Evolutionary conservation across 2,113 vertebrate genomes (phyloP), one percentile per base, ranked within the genome.

Genomic region (Alectura lathami): DNA sequence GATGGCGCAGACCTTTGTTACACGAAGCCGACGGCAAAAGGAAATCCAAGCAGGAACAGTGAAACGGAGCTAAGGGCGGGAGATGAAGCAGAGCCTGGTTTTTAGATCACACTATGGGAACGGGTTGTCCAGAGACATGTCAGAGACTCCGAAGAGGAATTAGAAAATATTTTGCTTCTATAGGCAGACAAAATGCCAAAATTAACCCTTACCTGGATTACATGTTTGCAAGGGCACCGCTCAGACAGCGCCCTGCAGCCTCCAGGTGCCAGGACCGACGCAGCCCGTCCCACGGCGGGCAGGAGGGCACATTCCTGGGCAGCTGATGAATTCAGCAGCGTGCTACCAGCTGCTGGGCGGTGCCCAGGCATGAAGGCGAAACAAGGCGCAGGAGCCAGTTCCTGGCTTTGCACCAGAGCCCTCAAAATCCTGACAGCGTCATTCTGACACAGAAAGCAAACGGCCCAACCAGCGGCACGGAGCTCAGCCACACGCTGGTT

Each of bases 241-340:
- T 38, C 56, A 27, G 2, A 7, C n/a, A 70, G 54, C 40, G 48
- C 69, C 73, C 32, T 42, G 53, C 53, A 56, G 30, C 30, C 29
- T 11, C 53, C 53, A 54, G 29, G 29, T 18, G 17, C 53, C 17
- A 8, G 54, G 20, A 32, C 29, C 29, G 54, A 56, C 17, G 3
- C 30, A 12, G 54, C n/a, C n/a, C n/a, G n/a, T n/a, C n/a, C n/a
- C n/a, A n/a, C n/a, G n/a, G n/a, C n/a, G n/a, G n/a, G n/a, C 30
- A 13, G 27, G 57, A 60, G 5, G 45, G 56, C 66, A 20, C 13
- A 1, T 9, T 30, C 36, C 32, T 50, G 50, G 12, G 67, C 63
- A 26, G 5, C 34, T 12, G 50, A 4, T 14, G 2, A 4, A 10
- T 27, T 69, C 68, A 36, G 3, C 30, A 29, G 36, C 1, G 1